These are phyloP conservation scores for Halcyon malimbica DNA, from an alignment of 2,113 vertebrate species.

Conservation along the genomic window DNA sequence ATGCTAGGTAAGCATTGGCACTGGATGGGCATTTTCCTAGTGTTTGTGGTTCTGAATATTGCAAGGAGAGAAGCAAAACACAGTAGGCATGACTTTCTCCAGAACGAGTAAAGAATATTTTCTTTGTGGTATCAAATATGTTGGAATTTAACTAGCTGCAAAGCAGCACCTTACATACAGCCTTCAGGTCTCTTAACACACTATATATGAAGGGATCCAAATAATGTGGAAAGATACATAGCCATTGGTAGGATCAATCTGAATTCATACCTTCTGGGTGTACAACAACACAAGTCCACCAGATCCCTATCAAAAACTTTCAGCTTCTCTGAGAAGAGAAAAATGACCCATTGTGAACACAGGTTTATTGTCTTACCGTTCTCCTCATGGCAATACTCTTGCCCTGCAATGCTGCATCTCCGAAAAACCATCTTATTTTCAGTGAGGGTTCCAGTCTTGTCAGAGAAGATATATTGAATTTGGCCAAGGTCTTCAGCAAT, in stretches of 20 bases:
- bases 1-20: not conserved
- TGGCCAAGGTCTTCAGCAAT: conserved; percentile 95
- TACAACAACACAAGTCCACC: not conserved
- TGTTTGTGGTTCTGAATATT: not conserved
- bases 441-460: conserved; percentile 96
- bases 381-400: conserved; percentile 90
- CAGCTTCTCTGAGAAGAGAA: not conserved
- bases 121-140: not conserved
- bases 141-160: not conserved
- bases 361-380: conserved; percentile 80
- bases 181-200: not conserved
- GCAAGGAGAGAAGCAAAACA: not conserved
- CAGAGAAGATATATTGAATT: conserved; percentile 93
- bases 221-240: not conserved
- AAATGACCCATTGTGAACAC: not conserved
- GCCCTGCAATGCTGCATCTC: conserved; percentile 91
- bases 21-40: not conserved
- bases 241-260: not conserved
- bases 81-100: not conserved
- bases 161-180: not conserved
- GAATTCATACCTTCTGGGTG: not conserved
- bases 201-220: not conserved
- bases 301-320: not conserved
- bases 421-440: conserved; percentile 98
- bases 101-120: not conserved